These are phyloP conservation scores for Cataglyphis hispanica DNA, from an alignment of 1,140 invertebrate genomes.

Conservation along the genomic window DNA sequence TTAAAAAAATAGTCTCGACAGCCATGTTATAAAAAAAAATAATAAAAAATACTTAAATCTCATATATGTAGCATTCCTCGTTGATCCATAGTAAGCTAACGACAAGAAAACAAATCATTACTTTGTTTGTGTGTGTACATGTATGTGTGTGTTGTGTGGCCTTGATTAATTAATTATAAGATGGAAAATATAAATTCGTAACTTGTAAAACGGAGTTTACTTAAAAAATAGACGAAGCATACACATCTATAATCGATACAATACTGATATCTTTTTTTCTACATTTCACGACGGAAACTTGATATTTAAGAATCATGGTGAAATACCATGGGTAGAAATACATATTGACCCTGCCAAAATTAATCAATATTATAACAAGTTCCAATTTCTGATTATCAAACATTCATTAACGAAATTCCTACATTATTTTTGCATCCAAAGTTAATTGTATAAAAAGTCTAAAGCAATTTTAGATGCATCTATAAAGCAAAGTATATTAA, in stretches of 20 bases:
- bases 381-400: neutral
- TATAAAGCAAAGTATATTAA: neutral
- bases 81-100: constrained; percentile 17
- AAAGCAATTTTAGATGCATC: neutral
- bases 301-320: constrained; percentile 11
- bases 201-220: neutral
- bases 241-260: constrained; percentile 1
- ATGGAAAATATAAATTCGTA: constrained; percentile 6
- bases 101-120: neutral
- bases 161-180: constrained; percentile 12
- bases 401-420: neutral
- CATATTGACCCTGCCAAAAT: neutral
- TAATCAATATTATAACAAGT: neutral
- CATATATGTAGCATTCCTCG: neutral
- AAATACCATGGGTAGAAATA: neutral
- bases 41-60: constrained; percentile 24
- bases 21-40: constrained; percentile 6
- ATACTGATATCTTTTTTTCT: constrained; percentile 37
- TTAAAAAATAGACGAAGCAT: constrained; percentile 3
- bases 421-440: neutral
- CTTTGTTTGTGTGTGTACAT: neutral
- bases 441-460: neutral
- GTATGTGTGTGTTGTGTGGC: neutral
- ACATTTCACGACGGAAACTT: neutral
- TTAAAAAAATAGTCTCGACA: neutral